A percentile compares a stretch with the other conserved stretches of the same genome.
These are phyloP conservation scores for Galerucella nymphaeae DNA, from an alignment of 2,888 invertebrate genomes.

Conservation along the genomic window DNA sequence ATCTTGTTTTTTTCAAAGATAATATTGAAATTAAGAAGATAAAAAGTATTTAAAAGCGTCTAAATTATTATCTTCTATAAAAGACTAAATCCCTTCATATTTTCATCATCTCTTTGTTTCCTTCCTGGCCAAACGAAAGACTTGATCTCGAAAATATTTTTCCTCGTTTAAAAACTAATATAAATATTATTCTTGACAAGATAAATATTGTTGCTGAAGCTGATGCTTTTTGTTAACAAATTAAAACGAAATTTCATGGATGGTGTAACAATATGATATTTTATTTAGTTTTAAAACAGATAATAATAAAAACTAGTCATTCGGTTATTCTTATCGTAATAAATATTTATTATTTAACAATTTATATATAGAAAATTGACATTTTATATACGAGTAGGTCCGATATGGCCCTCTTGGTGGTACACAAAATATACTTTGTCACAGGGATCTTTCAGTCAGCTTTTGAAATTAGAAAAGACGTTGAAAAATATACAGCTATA, in stretches of 20 bases:
- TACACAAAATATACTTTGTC: neutral
- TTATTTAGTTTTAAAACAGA: neutral
- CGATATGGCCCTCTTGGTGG: neutral
- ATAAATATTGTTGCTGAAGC: neutral
- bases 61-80: neutral
- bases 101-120: neutral
- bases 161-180: conserved; percentile 42
- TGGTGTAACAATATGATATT: neutral
- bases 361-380: too few species aligned
- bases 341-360: too few species aligned
- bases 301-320: neutral
- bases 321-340: too few species aligned
- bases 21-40: conserved; percentile 54
- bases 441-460: neutral
- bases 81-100: neutral
- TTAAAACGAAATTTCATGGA: neutral
- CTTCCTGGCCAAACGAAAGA: neutral
- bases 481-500: conserved; percentile 32
- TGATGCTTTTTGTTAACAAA: neutral
- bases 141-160: conserved; percentile 31
- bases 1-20: conserved; percentile 60
- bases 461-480: conserved; percentile 30
- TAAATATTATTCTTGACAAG: neutral
- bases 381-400: neutral
- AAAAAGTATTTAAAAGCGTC: neutral